These are phyloP conservation scores for Drosophila pachea DNA, from an alignment of 1,140 invertebrate species.

Conservation along the genomic window DNA sequence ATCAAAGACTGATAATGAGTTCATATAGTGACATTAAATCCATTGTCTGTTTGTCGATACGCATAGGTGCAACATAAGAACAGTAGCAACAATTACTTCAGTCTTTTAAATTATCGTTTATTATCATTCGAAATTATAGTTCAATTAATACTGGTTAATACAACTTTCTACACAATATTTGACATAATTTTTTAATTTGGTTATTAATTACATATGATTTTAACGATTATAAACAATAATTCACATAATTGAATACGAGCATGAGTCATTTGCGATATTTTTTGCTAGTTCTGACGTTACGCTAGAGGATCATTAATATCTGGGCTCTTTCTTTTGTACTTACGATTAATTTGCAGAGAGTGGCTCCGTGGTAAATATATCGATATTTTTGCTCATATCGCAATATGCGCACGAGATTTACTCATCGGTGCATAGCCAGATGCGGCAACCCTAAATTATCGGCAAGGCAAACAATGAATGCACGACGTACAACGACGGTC, in stretches of 20 bases:
- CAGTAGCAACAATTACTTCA: conserved; percentile 5
- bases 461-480: conserved; percentile 50
- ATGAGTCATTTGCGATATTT: no score
- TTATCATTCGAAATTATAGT: conserved; percentile 23
- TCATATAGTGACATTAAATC: conserved; percentile 2
- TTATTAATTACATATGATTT: background rate
- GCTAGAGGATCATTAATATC: background rate
- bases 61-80: conserved; percentile 22
- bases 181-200: background rate
- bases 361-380: background rate
- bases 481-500: conserved; percentile 44
- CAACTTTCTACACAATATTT: conserved; percentile 17
- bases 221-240: background rate
- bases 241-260: no score
- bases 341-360: background rate
- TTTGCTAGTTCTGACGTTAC: no score
- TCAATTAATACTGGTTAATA: conserved; percentile 30
- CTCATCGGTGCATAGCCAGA: conserved; percentile 8
- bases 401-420: background rate
- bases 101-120: conserved; percentile 27
- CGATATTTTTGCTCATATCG: conserved; percentile 10
- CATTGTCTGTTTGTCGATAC: conserved; percentile 30
- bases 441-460: conserved; percentile 39
- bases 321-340: no score
- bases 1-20: conserved; percentile 35